Evolutionary conservation across 2,888 invertebrate species (phyloP).

Genomic region (Crematogaster levior): DNA sequence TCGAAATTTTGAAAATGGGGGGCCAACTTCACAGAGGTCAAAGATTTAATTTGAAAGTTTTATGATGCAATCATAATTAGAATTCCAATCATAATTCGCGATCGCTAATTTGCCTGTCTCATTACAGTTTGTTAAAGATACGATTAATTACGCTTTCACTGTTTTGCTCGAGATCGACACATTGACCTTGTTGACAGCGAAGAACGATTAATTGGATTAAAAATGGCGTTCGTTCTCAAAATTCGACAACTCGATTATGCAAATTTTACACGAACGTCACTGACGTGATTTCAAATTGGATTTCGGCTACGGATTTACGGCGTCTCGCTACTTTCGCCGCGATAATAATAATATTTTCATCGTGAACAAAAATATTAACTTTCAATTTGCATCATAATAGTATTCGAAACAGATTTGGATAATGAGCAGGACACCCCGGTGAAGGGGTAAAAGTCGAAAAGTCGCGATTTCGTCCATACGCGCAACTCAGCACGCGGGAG

Average conservation of each 20-base stretch:
- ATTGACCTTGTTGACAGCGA: conserved; percentile 2
- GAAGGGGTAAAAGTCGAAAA: neutral
- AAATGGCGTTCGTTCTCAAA: conserved; percentile 4
- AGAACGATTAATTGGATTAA: conserved; percentile 21
- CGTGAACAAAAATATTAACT: conserved; percentile 10
- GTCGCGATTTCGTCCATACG: neutral
- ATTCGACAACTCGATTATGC: conserved; percentile 38
- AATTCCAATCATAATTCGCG: neutral
- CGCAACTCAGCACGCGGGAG: neutral
- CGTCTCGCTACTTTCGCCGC: neutral
- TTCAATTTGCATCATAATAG: conserved; percentile 37
- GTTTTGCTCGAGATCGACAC: neutral
- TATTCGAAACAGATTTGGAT: conserved; percentile 1
- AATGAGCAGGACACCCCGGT: neutral
- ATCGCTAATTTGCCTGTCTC: neutral
- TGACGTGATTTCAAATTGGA: conserved; percentile 14
- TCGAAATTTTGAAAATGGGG: too few species aligned
- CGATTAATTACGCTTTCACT: neutral
- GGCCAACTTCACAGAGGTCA: too few species aligned
- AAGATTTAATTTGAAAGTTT: too few species aligned
- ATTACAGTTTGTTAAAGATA: neutral
- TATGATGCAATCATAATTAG: neutral
- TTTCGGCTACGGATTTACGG: conserved; percentile 23
- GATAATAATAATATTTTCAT: conserved; percentile 27
- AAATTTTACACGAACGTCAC: conserved; percentile 11